Evolutionary conservation across 2,113 vertebrate genomes (phyloP).

Genomic region (Meriones unguiculatus): DNA sequence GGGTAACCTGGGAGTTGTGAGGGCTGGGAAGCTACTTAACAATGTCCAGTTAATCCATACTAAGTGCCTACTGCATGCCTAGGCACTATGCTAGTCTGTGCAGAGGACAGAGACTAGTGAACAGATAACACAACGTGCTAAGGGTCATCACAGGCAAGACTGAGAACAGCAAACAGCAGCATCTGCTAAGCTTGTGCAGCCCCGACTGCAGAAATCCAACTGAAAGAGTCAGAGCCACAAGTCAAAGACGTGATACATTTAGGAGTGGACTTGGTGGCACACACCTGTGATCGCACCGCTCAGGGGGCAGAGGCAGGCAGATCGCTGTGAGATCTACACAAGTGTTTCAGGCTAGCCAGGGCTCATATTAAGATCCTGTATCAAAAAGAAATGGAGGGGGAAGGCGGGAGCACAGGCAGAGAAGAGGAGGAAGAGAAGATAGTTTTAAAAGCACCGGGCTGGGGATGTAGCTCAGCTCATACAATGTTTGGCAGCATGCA

Average conservation of each 20-base stretch:
- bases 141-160: not conserved
- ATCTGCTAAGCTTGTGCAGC: not conserved
- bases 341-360: not conserved
- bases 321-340: not conserved
- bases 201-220: not conserved
- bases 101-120: not conserved
- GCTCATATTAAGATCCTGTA: not conserved
- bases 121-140: not conserved
- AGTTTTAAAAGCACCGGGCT: not conserved
- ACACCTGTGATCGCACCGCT: not conserved
- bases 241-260: not conserved
- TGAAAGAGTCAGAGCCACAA: not conserved
- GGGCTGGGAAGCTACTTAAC: not conserved
- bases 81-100: not conserved
- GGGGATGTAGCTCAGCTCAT: not conserved
- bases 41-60: not conserved
- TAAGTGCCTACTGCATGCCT: not conserved
- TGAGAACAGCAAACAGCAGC: not conserved
- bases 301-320: not conserved
- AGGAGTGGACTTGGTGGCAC: not conserved
- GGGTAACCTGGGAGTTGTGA: not conserved
- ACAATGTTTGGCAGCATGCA: not conserved
- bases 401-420: not conserved
- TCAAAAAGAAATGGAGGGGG: not conserved
- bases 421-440: not conserved